Evolutionary conservation across 2,888 invertebrate genomes (phyloP).

Genomic region (Ectropis crepuscularia): DNA sequence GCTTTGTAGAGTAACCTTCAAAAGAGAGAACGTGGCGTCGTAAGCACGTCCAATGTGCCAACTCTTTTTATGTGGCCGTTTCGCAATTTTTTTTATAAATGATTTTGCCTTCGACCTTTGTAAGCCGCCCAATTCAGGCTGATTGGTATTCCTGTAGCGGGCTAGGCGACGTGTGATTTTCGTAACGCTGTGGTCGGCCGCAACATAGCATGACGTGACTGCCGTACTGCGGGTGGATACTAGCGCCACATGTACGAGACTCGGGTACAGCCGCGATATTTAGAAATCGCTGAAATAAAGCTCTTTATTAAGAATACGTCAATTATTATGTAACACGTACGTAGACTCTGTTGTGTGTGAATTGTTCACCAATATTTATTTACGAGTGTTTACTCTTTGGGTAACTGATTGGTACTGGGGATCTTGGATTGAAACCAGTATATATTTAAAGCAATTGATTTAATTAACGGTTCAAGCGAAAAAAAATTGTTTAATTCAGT

Average conservation of each 20-base stretch:
- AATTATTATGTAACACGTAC: background rate
- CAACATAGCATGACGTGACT: slow-evolving; percentile 66
- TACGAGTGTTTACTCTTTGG: too few species aligned
- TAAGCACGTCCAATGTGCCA: slow-evolving; percentile 81
- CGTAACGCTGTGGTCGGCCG: slow-evolving; percentile 71
- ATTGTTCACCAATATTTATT: too few species aligned
- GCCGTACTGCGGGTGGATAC: slow-evolving; percentile 52
- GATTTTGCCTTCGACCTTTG: slow-evolving; percentile 83
- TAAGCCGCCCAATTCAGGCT: slow-evolving; percentile 77
- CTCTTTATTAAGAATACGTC: slow-evolving; percentile 17
- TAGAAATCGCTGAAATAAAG: slow-evolving; percentile 40
- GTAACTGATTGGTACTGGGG: too few species aligned
- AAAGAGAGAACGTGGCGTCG: slow-evolving; percentile 80
- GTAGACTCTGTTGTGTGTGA: too few species aligned
- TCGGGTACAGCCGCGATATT: slow-evolving; percentile 39
- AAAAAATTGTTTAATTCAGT: too few species aligned
- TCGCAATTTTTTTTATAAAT: slow-evolving; percentile 80
- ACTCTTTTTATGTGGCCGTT: slow-evolving; percentile 77
- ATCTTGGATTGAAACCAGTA: too few species aligned
- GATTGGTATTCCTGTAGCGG: slow-evolving; percentile 80
- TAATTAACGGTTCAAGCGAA: too few species aligned
- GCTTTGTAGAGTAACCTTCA: slow-evolving; percentile 73
- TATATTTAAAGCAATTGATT: too few species aligned
- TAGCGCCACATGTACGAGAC: slow-evolving; percentile 47
- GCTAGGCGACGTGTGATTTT: slow-evolving; percentile 69